Percentiles rank a stretch among this genome's conserved stretches.
Conservation (phyloP, 2,113 vertebrate genomes). For the Campylomormyrus tamandua region DNA sequence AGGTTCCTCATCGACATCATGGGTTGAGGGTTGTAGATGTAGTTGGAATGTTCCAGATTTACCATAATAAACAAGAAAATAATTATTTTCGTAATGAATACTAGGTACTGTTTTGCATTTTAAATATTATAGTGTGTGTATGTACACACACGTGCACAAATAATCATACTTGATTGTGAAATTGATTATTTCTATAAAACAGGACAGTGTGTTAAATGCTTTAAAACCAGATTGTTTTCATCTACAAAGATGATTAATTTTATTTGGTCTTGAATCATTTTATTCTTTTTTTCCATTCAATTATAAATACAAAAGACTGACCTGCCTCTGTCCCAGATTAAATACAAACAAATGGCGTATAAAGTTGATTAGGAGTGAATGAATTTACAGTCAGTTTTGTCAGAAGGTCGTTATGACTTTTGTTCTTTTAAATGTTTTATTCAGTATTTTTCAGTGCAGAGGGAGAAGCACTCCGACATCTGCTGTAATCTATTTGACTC, state of each 20-base stretch:
- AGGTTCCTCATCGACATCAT: neutral
- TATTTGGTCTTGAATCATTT: neutral
- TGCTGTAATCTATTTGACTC: neutral
- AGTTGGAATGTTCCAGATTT: slow-evolving; percentile 46
- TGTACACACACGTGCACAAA: neutral
- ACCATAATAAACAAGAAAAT: slow-evolving; percentile 30
- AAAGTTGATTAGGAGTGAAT: neutral
- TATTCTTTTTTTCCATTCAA: neutral
- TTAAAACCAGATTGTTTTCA: slow-evolving; percentile 25
- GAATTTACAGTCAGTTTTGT: neutral
- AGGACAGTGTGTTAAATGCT: slow-evolving; percentile 45
- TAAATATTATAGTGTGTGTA: slow-evolving; percentile 32
- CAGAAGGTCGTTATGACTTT: neutral
- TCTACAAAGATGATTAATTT: neutral
- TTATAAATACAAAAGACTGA: neutral
- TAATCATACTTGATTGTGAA: slow-evolving; percentile 7
- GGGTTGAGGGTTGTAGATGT: slow-evolving; percentile 37
- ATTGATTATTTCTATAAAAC: slow-evolving; percentile 11
- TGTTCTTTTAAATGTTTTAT: neutral
- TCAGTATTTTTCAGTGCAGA: neutral
- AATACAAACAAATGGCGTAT: neutral
- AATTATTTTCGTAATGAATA: slow-evolving; percentile 33
- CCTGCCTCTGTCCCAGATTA: neutral
- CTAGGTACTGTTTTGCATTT: slow-evolving; percentile 32
- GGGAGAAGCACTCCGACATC: neutral